Evolutionary conservation across 2,113 vertebrate genomes (phyloP), one percentile per base, ranked within the genome.

Genomic region (Ptyas mucosa): DNA sequence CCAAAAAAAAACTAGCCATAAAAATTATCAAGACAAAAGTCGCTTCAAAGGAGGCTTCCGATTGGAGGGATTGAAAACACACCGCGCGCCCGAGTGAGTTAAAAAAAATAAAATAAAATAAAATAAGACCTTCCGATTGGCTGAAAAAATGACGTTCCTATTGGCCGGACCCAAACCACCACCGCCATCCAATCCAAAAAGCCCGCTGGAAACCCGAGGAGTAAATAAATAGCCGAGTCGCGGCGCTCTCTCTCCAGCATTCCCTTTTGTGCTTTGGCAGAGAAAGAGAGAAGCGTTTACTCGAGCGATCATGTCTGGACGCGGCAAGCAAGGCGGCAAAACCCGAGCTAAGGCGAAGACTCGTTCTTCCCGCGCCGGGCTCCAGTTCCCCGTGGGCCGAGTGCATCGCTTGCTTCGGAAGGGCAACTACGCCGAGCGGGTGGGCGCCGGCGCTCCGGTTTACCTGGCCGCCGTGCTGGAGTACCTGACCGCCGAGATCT

Each of bases 241-340:
- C 0, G 0, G 1, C 3, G 0, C 9, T 43, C 0, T 11, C 34
- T 0, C 1, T 8, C 89, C 20, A n/a, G 5, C 11, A 51, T n/a
- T 39, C 15, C 26, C 1, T 24, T 3, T 2, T 0, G 20, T 1
- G 8, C 9, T 53, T 11, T 5, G 6, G 2, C 1, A 12, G 11
- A 2, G 26, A 14, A 4, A n/a, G 11, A 2, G 10, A 61, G 0
- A 1, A 8, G 20, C 46, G 46, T 0, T 46, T 9, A n/a, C n/a
- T n/a, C n/a, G 43, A 9, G 6, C 1, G 2, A 18, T 1, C 1
- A 88, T 88, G 87, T 39, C 52, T 21, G 53, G 87, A 51, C 21
- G 46, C 11, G 85, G 91, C 14, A 91, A 91, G 43, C 91, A 91
- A 8, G 85, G 91, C 0, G 91, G 85, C 26, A 91, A 91, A 0